These are phyloP conservation scores for Halictus quadricinctus DNA, from an alignment of 2,888 invertebrate species.

Conservation along the genomic window DNA sequence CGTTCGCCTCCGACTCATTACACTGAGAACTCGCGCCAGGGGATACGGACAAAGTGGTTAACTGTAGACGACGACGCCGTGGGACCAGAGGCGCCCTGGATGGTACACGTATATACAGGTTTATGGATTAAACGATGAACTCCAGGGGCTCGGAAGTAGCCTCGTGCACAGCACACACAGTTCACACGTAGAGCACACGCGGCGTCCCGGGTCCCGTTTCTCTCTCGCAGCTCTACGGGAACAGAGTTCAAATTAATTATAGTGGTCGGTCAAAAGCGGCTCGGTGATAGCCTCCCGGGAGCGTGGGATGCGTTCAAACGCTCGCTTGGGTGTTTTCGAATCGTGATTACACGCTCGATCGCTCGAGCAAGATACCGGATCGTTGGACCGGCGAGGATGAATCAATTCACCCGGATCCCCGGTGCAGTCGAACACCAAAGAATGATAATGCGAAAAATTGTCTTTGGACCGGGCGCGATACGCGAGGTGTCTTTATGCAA, in stretches of 20 bases:
- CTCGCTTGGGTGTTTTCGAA: slow-evolving; percentile 29
- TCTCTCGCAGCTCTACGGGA: not conserved
- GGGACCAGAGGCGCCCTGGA: not conserved
- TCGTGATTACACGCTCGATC: slow-evolving; percentile 35
- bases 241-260: slow-evolving; percentile 53
- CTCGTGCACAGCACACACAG: not conserved
- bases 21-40: slow-evolving; percentile 5
- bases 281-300: slow-evolving; percentile 1
- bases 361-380: slow-evolving; percentile 13
- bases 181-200: not conserved
- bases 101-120: not conserved
- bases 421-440: not conserved
- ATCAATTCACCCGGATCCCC: slow-evolving; percentile 18
- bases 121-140: slow-evolving; percentile 29
- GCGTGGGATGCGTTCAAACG: slow-evolving; percentile 5
- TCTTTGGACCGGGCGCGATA: not conserved
- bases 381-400: slow-evolving; percentile 8
- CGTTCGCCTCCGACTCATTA: slow-evolving; percentile 13
- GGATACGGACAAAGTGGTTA: slow-evolving; percentile 17
- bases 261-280: slow-evolving; percentile 38
- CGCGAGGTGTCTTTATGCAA: not conserved
- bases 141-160: not conserved
- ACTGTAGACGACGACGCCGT: not conserved
- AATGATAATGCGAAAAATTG: not conserved
- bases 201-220: not conserved